phyloP scores from a whole-genome alignment of 2,113 vertebrate species.

The Hyaena hyaena region DNA sequence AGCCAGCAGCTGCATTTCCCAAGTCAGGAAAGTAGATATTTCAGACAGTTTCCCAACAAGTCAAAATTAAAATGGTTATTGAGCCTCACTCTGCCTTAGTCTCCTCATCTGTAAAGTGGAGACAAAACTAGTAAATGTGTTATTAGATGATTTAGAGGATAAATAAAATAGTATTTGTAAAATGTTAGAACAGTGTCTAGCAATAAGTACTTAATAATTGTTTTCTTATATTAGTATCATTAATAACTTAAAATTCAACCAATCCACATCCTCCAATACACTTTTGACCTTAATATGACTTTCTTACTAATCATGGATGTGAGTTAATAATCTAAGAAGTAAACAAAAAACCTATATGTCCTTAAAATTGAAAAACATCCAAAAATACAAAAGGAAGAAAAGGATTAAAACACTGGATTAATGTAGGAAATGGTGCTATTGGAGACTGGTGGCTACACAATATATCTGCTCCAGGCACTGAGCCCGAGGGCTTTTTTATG shows the following conservation, averaged over 20 bases:
- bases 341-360: conserved; percentile 15
- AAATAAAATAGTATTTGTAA: background rate
- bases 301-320: conserved; percentile 40
- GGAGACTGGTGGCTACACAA: background rate
- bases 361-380: conserved; percentile 9
- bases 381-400: conserved; percentile 24
- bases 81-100: background rate
- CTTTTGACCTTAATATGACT: background rate
- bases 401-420: conserved; percentile 4
- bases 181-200: background rate
- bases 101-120: background rate
- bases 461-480: background rate
- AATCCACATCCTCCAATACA: background rate
- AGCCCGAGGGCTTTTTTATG: conserved; percentile 5
- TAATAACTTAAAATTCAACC: background rate
- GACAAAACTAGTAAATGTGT: background rate
- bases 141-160: background rate
- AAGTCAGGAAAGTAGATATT: background rate
- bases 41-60: background rate
- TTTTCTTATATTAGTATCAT: background rate
- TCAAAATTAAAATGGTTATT: background rate
- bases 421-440: conserved; percentile 1
- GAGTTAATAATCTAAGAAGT: conserved; percentile 23
- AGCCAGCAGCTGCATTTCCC: background rate
- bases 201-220: background rate